Evolutionary conservation across 2,888 invertebrate genomes (phyloP).

Genomic region (Leistus spinibarbis): DNA sequence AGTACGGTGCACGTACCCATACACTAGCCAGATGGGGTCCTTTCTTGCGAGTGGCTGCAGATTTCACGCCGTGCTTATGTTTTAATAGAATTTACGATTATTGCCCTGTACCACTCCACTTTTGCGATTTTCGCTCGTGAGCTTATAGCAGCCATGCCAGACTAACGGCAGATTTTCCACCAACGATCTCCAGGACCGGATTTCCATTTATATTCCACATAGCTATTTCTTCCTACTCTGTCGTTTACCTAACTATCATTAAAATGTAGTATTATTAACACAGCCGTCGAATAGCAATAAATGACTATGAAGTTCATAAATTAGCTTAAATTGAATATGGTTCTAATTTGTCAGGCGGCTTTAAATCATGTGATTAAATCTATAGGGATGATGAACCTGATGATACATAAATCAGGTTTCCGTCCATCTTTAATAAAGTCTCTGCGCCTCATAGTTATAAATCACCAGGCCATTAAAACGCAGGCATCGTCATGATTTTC

Average conservation of each 20-base stretch:
- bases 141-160: neutral
- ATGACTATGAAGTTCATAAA: no score
- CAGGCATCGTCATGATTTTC: constrained; percentile 30
- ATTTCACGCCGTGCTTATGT: constrained; percentile 61
- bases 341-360: neutral
- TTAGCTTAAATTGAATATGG: constrained; percentile 1
- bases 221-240: no score
- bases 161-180: constrained; percentile 32
- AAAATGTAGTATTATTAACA: no score
- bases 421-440: constrained; percentile 32
- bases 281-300: no score
- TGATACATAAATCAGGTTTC: constrained; percentile 13
- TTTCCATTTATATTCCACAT: no score
- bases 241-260: no score
- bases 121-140: neutral
- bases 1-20: no score
- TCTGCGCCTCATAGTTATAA: constrained; percentile 12
- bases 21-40: constrained; percentile 28
- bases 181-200: neutral
- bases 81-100: constrained; percentile 62
- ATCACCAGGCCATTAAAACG: constrained; percentile 35
- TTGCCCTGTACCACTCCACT: constrained; percentile 48
- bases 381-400: neutral
- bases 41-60: constrained; percentile 55
- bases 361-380: neutral